Percentiles rank a stretch among this genome's conserved stretches.
phyloP scores from a whole-genome alignment of 2,113 vertebrate genomes.

The Semicossyphus pulcher region DNA sequence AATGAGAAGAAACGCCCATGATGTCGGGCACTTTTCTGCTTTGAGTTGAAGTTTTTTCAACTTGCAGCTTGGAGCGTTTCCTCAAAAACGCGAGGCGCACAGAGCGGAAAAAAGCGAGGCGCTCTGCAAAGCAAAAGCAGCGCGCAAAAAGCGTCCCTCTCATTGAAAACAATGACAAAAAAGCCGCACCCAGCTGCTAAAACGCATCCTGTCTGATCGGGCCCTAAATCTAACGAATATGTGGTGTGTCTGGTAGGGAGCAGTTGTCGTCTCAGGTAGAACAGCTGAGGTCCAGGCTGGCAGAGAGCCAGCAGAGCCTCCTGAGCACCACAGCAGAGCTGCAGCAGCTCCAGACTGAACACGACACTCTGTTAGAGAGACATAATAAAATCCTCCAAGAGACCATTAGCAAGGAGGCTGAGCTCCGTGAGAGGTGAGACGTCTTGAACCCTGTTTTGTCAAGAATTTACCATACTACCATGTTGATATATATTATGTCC shows the following conservation, averaged over 20 bases:
- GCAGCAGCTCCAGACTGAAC: constrained; percentile 90
- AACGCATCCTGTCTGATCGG: too few relatives aligned
- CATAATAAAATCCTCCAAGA: constrained; percentile 98
- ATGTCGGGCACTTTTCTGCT: too few relatives aligned
- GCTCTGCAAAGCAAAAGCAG: too few relatives aligned
- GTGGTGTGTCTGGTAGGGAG: constrained; percentile 81
- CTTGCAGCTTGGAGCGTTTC: too few relatives aligned
- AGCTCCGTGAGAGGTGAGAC: constrained; percentile 92
- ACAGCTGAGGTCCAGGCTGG: constrained; percentile 89
- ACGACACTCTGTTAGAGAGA: constrained; percentile 92
- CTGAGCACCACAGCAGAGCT: constrained; percentile 86
- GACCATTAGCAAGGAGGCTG: constrained; percentile 92
- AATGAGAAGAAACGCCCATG: too few relatives aligned
- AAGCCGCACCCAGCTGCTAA: too few relatives aligned
- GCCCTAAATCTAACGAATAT: background rate
- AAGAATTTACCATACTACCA: background rate
- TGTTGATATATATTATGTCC: background rate
- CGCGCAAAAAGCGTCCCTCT: too few relatives aligned
- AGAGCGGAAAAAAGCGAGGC: too few relatives aligned
- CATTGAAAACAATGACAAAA: too few relatives aligned
- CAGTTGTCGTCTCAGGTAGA: constrained; percentile 88
- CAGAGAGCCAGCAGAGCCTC: constrained; percentile 90
- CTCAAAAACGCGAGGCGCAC: too few relatives aligned
- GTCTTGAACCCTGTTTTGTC: background rate
- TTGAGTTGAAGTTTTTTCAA: too few relatives aligned